Base-by-base conservation (phyloP, 2,888 invertebrate species). In the Petrolisthes cinctipes region DNA sequence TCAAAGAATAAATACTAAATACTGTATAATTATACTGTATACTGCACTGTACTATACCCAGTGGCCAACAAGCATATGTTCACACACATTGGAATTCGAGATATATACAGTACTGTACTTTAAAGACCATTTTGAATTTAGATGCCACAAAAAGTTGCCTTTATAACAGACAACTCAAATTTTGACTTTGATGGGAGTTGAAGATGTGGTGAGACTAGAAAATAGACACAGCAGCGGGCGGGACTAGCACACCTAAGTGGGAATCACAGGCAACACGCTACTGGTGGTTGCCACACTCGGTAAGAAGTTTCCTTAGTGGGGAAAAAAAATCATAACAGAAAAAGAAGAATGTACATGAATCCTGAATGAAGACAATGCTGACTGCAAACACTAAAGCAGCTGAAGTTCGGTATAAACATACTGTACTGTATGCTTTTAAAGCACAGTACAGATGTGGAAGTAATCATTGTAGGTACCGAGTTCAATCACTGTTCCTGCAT, bases 161-260 rank as follows among this genome's bases (percentile, higher is more conserved):
- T 83, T 80, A 66, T 75, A 81, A 73, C 78, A 80, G 53, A 87
- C 54, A 53, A 68, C 81, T 66, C 17, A 53, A 79, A 56, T 37
- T 37, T 37, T 37, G 37, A 37, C 37, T 37, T 37, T 37, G 79
- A 85, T 71, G 23, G 85, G 79, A 14, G n/a, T 61, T 61, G 61
- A n/a, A 81, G 73, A 54, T 9, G 73, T n/a, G 61, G 81, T 71
- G 57, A 84, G 83, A 87, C 83, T 84, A 87, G 84, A 87, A 81
- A 83, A 82, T 53, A 87, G 80, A 81, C 57, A 80, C 71, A 20
- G 57, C 54, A 85, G 85, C 81, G 83, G 86, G 73, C 56, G 83
- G 86, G 87, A 87, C 87, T 87, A 87, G 87, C 87, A 87, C 87
- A 87, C 83, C 66, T 80, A 57, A 75, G 76, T 86, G 86, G 82